Evolutionary conservation across 2,113 vertebrate species (phyloP).

Genomic region (Zosterops borbonicus): DNA sequence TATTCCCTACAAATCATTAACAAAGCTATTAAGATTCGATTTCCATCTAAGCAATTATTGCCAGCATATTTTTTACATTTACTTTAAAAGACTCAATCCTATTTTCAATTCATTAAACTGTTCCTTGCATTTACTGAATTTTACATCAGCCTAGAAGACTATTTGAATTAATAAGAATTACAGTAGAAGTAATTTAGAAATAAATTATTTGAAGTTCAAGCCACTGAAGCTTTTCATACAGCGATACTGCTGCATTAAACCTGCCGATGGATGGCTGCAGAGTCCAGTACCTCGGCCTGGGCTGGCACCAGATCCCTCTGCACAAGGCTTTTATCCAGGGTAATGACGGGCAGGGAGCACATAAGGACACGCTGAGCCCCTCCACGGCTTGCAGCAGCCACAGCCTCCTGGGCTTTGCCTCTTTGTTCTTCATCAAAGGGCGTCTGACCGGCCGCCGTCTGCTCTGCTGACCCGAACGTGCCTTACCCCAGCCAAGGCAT

Average conservation of each 20-base stretch:
- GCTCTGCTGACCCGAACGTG: background rate
- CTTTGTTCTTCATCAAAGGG: background rate
- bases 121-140: constrained; percentile 74
- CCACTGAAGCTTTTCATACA: constrained; percentile 56
- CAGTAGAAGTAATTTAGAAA: constrained; percentile 81
- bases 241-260: constrained; percentile 38
- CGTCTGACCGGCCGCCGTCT: background rate
- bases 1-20: constrained; percentile 77
- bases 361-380: background rate
- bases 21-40: constrained; percentile 80
- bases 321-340: background rate
- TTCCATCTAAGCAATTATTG: constrained; percentile 80
- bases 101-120: constrained; percentile 81
- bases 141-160: constrained; percentile 77
- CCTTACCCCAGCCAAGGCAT: rapidly evolving
- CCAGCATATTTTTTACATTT: constrained; percentile 76
- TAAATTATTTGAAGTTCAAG: constrained; percentile 81
- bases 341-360: background rate
- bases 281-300: background rate
- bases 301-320: background rate
- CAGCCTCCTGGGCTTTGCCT: background rate
- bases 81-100: constrained; percentile 78
- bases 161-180: constrained; percentile 83
- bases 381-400: background rate
- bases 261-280: constrained; percentile 1